Conservation (phyloP, 2,888 invertebrate genomes). For the Cephonodes hylas region DNA sequence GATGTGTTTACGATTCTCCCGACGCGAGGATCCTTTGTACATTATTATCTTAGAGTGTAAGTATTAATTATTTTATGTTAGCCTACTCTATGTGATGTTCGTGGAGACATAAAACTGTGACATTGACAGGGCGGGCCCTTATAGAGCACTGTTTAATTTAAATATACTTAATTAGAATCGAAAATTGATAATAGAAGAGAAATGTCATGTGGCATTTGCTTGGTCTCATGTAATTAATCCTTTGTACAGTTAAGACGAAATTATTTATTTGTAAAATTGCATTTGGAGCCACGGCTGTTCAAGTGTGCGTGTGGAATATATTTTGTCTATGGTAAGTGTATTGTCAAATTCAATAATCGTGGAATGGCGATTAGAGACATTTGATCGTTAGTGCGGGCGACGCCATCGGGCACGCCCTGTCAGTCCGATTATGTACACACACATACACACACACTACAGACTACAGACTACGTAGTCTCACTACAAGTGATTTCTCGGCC, state of each 20-base stretch:
- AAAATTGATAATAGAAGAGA: not conserved
- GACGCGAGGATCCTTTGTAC: not conserved
- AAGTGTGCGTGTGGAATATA: not conserved
- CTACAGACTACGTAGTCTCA: slow-evolving; percentile 24
- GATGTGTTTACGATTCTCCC: not conserved
- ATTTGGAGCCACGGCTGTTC: not conserved
- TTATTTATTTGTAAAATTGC: slow-evolving; percentile 3
- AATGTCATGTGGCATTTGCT: slow-evolving; percentile 3
- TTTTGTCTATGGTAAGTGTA: not conserved
- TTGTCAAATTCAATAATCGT: slow-evolving; percentile 15
- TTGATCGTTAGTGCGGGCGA: not conserved
- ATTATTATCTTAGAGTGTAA: not conserved
- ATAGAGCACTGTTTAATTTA: not conserved
- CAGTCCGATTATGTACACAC: slow-evolving; percentile 2
- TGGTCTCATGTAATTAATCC: slow-evolving; percentile 5
- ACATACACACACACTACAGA: slow-evolving; percentile 10
- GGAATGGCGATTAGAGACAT: slow-evolving; percentile 6
- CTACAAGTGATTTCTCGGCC: slow-evolving; percentile 42
- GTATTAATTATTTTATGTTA: slow-evolving; percentile 9
- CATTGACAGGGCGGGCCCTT: slow-evolving; percentile 12
- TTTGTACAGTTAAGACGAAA: not conserved
- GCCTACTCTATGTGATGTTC: slow-evolving; percentile 25
- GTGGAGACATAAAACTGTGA: slow-evolving; percentile 20
- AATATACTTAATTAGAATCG: slow-evolving; percentile 1
- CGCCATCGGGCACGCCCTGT: not conserved